Evolutionary conservation across 2,888 invertebrate species (phyloP), one percentile per base, ranked within the genome.

Genomic region (Tiliacea aurago): DNA sequence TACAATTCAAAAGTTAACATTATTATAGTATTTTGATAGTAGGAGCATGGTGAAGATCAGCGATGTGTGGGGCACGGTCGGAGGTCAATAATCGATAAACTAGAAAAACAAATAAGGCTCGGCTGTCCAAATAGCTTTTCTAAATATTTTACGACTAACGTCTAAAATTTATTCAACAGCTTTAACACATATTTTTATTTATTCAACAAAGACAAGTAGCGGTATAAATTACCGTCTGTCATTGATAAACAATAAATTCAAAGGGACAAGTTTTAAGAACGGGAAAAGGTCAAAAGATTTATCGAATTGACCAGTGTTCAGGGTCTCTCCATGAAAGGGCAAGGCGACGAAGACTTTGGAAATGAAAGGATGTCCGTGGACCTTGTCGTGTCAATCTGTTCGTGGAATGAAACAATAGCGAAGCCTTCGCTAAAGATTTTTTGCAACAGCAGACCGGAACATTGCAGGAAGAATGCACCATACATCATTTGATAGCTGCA

Each of bases 341-440:
- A 86, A 87, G 84, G 86, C 76, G 75, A 82, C 63, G 77, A 81
- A 79, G 83, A 73, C 81, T 84, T 76, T 59, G 69, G 43, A 86
- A 83, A 65, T 61, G 84, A 85, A 86, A 88, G 87, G 88, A 87
- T 82, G 84, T 87, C 88, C 85, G 88, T 75, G 74, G 81, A 79
- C 86, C 86, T 86, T 87, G 85, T 76, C 55, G 47, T 76, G 70
- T 77, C 76, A 80, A 78, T 76, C 73, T 68, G 65, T 71, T 70
- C 66, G 68, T 68, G 20, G 62, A 80, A 72, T 55, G 63, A 80
- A 78, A 87, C 87, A 87, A 86, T 79, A 76, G 84, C 63, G 23
- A 77, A 80, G 68, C 77, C 76, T 72, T 76, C 64, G 43, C 70
- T 75, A 53, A 5, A 80, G 69, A 73, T 73, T 79, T 81, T 84